Evolutionary conservation across 2,888 invertebrate species (phyloP), one percentile per base, ranked within the genome.

Genomic region (Aelia acuminata): DNA sequence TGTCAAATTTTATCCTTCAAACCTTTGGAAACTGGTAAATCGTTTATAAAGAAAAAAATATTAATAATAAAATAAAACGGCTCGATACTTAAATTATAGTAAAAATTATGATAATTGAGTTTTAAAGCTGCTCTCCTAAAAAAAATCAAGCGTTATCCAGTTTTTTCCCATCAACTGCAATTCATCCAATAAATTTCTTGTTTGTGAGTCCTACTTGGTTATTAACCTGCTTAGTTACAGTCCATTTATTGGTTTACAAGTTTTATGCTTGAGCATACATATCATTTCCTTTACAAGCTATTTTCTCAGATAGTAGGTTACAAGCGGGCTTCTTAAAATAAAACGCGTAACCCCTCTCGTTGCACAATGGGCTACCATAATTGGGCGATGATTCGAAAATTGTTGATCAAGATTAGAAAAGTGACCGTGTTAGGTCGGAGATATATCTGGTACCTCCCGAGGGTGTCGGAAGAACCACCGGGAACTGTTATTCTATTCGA

Each of bases 361-460:
- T 70, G 63, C 18, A 2, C 63, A 31, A 35, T 70, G 63, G 7
- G 18, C 22, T 80, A 39, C 80, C 39, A 43, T 47, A 80, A 80
- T 43, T 47, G 47, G 47, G n/a, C 80, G 80, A 80, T 43, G 80
- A 80, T 47, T 80, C 39, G n/a, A 80, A 47, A 43, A 80, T 43
- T 47, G 80, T n/a, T n/a, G 80, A 80, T 80, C 80, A 47, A 80
- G 80, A 80, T 80, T 43, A 80, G 80, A 80, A n/a, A 47, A 80
- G 57, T 13, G 10, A 47, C 13, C n/a, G n/a, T n/a, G 43, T 39
- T 47, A 8, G 0, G 43, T 22, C 43, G 22, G 11, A 80, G 80
- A 80, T 80, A n/a, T 43, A 80, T 80, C 43, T 43, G 13, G 18
- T 43, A 80, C 22, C 80, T 47, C 80, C n/a, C n/a, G 3, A n/a